Conservation (phyloP, 2,888 invertebrate species). For the Eupithecia tripunctaria region DNA sequence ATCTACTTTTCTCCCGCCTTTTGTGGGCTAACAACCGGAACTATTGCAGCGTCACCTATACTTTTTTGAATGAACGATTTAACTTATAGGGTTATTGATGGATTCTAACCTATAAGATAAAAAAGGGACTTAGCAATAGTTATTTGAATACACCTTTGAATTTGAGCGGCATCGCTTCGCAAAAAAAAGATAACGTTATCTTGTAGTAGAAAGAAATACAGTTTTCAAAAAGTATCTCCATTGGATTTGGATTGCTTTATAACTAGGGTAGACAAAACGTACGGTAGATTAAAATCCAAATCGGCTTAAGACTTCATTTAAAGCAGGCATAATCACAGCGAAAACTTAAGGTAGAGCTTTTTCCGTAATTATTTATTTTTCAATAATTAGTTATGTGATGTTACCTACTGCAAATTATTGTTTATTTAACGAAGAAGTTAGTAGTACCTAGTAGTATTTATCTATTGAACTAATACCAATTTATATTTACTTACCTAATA, state of each 20-base stretch:
- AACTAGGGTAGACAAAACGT: neutral
- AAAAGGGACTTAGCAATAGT: neutral
- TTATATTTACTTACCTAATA: neutral
- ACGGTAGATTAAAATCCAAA: neutral
- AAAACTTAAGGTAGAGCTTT: neutral
- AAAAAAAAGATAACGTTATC: no score
- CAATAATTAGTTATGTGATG: no score
- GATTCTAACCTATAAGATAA: neutral
- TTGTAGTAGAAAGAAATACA: no score
- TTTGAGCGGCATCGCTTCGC: no score
- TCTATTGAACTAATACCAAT: neutral
- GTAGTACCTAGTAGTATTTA: neutral
- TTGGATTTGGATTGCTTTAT: neutral
- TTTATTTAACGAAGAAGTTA: neutral
- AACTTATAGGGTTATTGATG: neutral
- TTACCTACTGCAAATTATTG: no score
- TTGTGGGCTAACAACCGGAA: constrained; percentile 18
- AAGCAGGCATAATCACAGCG: neutral
- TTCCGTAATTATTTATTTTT: neutral
- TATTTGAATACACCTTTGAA: neutral
- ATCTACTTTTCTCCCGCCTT: constrained; percentile 14
- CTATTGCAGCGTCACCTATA: constrained; percentile 31
- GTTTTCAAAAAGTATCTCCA: no score
- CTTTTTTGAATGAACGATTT: neutral
- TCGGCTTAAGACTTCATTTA: neutral